These are phyloP conservation scores for Tragelaphus oryx DNA, from an alignment of 2,797 vertebrate genomes.

Conservation along the genomic window DNA sequence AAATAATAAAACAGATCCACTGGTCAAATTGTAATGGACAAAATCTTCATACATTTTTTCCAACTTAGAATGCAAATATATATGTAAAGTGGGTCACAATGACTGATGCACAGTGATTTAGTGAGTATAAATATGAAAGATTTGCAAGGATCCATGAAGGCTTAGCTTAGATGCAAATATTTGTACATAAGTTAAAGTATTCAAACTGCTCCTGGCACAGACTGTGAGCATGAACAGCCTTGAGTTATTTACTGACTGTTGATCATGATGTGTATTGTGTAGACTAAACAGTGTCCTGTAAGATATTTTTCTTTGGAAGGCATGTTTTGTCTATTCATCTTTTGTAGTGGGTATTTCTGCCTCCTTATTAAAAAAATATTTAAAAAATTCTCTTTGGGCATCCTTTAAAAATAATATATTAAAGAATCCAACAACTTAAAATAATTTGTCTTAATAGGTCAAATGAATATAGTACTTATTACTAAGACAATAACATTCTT, in stretches of 20 bases:
- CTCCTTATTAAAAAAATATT: neutral
- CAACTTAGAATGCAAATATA: neutral
- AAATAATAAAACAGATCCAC: neutral
- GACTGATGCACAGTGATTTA: neutral
- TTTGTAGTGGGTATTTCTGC: neutral
- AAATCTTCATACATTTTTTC: neutral
- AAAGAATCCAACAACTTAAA: slow-evolving; percentile 12
- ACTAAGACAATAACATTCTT: neutral
- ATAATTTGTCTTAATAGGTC: neutral
- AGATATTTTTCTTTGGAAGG: neutral
- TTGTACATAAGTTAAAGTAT: neutral
- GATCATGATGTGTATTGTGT: neutral
- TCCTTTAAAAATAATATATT: neutral
- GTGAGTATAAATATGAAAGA: neutral
- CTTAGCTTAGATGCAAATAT: slow-evolving; percentile 33
- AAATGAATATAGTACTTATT: slow-evolving; percentile 5
- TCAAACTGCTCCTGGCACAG: neutral
- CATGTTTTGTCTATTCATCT: slow-evolving; percentile 20
- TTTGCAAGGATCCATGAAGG: neutral
- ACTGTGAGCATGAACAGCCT: neutral
- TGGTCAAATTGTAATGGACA: neutral
- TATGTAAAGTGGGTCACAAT: neutral
- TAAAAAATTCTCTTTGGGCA: neutral
- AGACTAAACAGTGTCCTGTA: slow-evolving; percentile 8
- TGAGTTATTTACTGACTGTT: neutral